Conservation (phyloP, 2,888 invertebrate species). For the Spicauda simplicius region DNA sequence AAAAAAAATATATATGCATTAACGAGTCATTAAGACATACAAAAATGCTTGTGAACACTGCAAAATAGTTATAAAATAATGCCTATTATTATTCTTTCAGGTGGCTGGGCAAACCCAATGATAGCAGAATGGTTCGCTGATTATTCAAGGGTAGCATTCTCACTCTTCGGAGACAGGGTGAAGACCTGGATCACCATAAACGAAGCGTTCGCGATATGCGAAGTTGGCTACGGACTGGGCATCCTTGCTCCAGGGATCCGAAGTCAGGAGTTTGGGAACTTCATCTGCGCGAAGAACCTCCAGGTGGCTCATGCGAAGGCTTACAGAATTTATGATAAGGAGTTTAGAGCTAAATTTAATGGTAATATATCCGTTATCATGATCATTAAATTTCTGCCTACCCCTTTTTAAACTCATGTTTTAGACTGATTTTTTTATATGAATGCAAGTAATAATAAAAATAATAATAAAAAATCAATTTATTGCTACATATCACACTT, state of each 20-base stretch:
- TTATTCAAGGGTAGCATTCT: constrained; percentile 83
- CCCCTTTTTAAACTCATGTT: too few species aligned
- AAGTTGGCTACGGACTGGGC: constrained; percentile 54
- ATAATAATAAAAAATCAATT: too few species aligned
- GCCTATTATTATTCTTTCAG: too few species aligned
- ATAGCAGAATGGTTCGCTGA: constrained; percentile 86
- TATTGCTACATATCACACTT: too few species aligned
- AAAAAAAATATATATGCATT: too few species aligned
- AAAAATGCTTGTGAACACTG: too few species aligned
- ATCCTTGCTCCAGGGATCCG: constrained; percentile 39
- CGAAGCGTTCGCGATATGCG: constrained; percentile 83
- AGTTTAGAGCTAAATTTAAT: constrained; percentile 74
- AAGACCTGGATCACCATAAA: constrained; percentile 90
- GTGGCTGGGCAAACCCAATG: constrained; percentile 88
- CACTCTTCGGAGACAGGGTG: constrained; percentile 85
- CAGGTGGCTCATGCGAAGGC: constrained; percentile 87
- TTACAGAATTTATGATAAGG: constrained; percentile 82
- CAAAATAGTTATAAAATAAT: too few species aligned
- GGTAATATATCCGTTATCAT: constrained; percentile 57
- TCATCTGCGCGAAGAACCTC: constrained; percentile 85
- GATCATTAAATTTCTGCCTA: background rate
- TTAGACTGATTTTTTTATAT: too few species aligned
- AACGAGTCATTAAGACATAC: too few species aligned
- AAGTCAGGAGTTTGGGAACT: constrained; percentile 63
- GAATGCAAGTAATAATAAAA: too few species aligned